phyloP scores from a whole-genome alignment of 1,140 invertebrate species.

The Calliopsis andreniformis region DNA sequence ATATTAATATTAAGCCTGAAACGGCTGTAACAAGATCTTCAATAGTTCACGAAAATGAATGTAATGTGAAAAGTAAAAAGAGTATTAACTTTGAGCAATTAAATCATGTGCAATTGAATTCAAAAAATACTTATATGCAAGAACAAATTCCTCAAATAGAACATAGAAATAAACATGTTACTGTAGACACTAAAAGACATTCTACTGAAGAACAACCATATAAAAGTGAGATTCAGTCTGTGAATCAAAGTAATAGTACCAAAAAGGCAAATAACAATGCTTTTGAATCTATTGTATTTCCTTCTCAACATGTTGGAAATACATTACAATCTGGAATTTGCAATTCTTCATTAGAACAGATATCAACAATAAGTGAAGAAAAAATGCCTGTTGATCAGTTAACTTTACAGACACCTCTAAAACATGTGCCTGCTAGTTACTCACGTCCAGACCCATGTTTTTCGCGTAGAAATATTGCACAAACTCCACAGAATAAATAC shows the following conservation, averaged over 20 bases:
- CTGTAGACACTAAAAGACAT: conserved; percentile 1
- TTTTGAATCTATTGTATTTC: neutral
- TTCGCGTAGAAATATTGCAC: conserved; percentile 74
- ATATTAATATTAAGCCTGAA: neutral
- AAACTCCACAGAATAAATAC: conserved; percentile 71
- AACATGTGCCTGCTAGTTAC: conserved; percentile 59
- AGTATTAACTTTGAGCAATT: neutral
- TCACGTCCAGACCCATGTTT: conserved; percentile 67
- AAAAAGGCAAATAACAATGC: neutral
- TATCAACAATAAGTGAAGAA: conserved; percentile 14
- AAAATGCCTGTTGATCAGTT: conserved; percentile 20
- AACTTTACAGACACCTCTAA: conserved; percentile 72
- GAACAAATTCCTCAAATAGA: conserved; percentile 5
- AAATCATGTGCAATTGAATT: conserved; percentile 11
- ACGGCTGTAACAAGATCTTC: neutral
- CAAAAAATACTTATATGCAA: neutral
- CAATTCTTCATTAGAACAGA: conserved; percentile 1
- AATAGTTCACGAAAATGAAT: neutral
- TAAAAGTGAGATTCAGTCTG: conserved; percentile 2
- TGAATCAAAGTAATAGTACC: neutral
- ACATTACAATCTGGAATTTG: neutral
- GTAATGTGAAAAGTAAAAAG: neutral
- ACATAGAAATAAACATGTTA: neutral
- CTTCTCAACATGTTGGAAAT: neutral
- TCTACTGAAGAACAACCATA: neutral